Conservation (phyloP, 2,888 invertebrate genomes). For the Meloe dianella region DNA sequence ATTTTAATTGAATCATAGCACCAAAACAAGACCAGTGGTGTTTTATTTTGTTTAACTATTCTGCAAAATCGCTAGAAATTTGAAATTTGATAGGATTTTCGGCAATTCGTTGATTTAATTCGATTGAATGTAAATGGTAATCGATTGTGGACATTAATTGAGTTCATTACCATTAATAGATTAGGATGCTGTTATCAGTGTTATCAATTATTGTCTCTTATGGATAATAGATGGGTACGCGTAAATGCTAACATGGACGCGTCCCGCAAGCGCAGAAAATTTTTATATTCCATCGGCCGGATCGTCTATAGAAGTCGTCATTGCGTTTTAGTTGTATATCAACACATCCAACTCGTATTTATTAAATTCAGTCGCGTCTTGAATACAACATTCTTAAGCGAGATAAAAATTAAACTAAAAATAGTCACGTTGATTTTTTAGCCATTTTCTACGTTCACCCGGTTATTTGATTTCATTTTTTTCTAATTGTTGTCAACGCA, state of each 20-base stretch:
- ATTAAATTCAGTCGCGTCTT: background rate
- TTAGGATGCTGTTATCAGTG: conserved; percentile 1
- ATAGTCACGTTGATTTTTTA: background rate
- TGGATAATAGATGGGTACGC: background rate
- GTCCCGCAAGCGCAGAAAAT: conserved; percentile 12
- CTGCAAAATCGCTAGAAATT: background rate
- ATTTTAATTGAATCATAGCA: too few relatives aligned
- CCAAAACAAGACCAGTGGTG: too few relatives aligned
- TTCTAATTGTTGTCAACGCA: background rate
- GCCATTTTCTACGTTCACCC: background rate
- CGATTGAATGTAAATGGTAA: background rate
- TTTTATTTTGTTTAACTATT: too few relatives aligned
- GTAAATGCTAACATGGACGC: background rate
- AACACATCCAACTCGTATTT: background rate
- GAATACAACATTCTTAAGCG: background rate
- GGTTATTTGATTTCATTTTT: background rate
- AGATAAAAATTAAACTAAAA: conserved; percentile 2
- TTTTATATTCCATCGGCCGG: conserved; percentile 9
- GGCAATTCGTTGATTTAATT: background rate
- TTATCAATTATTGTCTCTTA: too few relatives aligned
- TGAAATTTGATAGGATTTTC: background rate
- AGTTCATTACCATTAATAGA: conserved; percentile 9
- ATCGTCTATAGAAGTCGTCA: conserved; percentile 9
- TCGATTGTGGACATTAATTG: background rate
- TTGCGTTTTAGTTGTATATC: background rate